These are phyloP conservation scores for Syngnathus typhle DNA, from an alignment of 2,113 vertebrate genomes.

Conservation along the genomic window DNA sequence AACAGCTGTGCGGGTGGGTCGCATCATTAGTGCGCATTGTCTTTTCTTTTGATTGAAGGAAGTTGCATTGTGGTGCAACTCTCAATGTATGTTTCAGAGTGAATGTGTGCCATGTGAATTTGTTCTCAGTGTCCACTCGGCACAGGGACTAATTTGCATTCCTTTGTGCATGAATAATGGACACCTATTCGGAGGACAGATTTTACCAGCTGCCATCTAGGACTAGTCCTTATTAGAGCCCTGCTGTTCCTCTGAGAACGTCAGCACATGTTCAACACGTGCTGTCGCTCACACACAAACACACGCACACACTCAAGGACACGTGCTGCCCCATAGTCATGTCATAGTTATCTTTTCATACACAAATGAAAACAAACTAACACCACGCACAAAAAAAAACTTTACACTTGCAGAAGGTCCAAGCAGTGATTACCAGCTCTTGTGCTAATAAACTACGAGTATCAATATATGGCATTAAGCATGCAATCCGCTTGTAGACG, in stretches of 20 bases:
- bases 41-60: constrained; percentile 59
- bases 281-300: constrained; percentile 66
- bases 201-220: constrained; percentile 99
- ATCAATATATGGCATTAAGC: constrained; percentile 20
- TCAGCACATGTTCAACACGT: constrained; percentile 90
- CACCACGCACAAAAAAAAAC: constrained; percentile 42
- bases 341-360: constrained; percentile 46
- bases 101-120: constrained; percentile 86
- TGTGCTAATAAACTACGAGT: constrained; percentile 20
- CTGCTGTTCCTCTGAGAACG: constrained; percentile 97
- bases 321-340: constrained; percentile 46
- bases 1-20: constrained; percentile 63
- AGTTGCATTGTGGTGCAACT: constrained; percentile 60
- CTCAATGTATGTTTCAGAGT: constrained; percentile 70
- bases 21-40: constrained; percentile 57
- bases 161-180: constrained; percentile 96
- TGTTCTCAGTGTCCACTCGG: constrained; percentile 94
- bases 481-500: constrained; percentile 10
- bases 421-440: constrained; percentile 35
- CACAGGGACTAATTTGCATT: constrained; percentile 97
- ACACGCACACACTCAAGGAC: constrained; percentile 49
- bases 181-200: constrained; percentile 89
- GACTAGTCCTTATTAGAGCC: constrained; percentile 91
- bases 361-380: constrained; percentile 58
- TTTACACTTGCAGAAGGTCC: constrained; percentile 27